Conservation (phyloP, 2,888 invertebrate genomes). For the Rapana venosa region DNA sequence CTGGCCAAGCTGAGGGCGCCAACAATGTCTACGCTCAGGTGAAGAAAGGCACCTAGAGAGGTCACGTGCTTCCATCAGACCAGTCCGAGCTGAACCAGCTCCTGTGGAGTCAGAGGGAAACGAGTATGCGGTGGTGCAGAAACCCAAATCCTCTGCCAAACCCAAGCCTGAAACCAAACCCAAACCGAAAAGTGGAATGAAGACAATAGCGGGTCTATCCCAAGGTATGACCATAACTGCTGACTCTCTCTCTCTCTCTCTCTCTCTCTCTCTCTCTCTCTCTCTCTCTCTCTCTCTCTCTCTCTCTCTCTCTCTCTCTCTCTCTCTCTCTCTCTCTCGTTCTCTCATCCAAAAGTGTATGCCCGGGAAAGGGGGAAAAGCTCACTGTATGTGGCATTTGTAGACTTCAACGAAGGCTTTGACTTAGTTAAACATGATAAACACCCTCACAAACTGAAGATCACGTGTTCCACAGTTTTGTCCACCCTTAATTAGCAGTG, state of each 20-base stretch:
- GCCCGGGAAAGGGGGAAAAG: no score
- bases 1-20: background rate
- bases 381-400: no score
- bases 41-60: background rate
- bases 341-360: background rate
- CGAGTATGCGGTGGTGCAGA: background rate
- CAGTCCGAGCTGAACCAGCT: background rate
- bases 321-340: background rate
- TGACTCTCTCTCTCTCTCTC: background rate
- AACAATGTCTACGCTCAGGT: background rate
- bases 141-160: background rate
- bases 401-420: no score
- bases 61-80: background rate
- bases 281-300: background rate
- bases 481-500: no score
- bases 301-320: no score
- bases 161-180: background rate
- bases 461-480: background rate
- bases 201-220: background rate
- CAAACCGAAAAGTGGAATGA: background rate
- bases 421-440: no score
- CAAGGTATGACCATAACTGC: background rate
- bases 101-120: background rate
- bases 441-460: no score
- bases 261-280: background rate